phyloP scores from a whole-genome alignment of 2,888 invertebrate genomes.

The Megalurothrips usitatus region DNA sequence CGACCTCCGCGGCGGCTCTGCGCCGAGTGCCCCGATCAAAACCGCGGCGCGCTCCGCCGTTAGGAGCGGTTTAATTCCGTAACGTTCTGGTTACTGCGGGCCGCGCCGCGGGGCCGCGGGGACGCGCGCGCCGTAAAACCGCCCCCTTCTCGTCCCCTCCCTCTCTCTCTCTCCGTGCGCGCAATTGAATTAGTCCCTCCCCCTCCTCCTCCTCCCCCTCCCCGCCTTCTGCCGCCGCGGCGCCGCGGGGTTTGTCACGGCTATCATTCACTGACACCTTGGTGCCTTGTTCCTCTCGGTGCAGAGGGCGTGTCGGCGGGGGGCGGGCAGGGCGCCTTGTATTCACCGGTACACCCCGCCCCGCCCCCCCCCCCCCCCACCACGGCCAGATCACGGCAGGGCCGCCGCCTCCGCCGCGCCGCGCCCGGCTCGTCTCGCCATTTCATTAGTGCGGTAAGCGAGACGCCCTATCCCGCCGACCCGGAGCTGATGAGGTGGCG shows the following conservation, averaged over 20 bases:
- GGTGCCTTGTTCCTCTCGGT: not conserved
- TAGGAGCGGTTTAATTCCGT: too few species aligned
- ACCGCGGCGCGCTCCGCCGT: too few species aligned
- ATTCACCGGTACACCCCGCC: slow-evolving; percentile 7
- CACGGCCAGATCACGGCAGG: not conserved
- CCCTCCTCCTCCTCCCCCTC: not conserved
- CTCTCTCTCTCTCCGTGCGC: not conserved
- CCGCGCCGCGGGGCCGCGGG: too few species aligned
- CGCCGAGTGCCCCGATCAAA: too few species aligned
- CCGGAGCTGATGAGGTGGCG: slow-evolving; percentile 16
- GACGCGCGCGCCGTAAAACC: not conserved
- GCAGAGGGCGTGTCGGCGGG: not conserved
- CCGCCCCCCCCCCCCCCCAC: not conserved
- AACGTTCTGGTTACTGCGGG: too few species aligned
- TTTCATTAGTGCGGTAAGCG: slow-evolving; percentile 26
- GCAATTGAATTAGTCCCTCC: not conserved
- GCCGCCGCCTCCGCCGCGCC: too few species aligned
- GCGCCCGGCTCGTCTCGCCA: not conserved
- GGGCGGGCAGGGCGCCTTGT: not conserved
- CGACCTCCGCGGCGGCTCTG: too few species aligned
- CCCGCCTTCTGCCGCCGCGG: not conserved
- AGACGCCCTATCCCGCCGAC: not conserved
- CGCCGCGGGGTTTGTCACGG: not conserved
- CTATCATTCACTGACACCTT: not conserved
- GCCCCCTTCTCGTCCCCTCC: not conserved